Conservation (phyloP, 2,797 vertebrate genomes). For the Anguilla anguilla region DNA sequence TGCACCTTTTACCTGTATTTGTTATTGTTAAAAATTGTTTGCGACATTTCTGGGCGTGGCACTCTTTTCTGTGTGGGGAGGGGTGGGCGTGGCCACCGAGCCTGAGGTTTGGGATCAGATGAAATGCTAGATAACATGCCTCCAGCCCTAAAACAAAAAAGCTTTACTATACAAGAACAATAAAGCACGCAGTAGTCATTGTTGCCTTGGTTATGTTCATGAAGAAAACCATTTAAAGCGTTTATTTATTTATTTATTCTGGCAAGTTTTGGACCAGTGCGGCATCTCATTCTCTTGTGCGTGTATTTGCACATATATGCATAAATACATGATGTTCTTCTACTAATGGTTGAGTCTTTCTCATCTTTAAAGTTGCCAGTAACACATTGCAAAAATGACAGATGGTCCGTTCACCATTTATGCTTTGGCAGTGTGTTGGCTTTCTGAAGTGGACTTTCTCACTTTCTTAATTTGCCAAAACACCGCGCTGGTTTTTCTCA, state of each 20-base stretch:
- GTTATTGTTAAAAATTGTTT: no score
- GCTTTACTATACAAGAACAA: neutral
- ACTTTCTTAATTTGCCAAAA: conserved; percentile 51
- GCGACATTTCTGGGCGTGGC: no score
- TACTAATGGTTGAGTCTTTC: conserved; percentile 58
- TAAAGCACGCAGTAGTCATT: conserved; percentile 40
- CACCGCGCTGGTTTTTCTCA: conserved; percentile 47
- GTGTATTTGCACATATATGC: conserved; percentile 38
- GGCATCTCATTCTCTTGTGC: conserved; percentile 28
- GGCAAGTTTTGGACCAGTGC: conserved; percentile 20
- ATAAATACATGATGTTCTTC: conserved; percentile 47
- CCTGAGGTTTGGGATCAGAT: conserved; percentile 1
- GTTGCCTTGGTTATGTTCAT: conserved; percentile 56
- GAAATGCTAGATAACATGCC: conserved; percentile 21
- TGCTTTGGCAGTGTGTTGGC: conserved; percentile 60
- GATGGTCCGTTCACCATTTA: conserved; percentile 67
- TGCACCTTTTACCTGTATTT: no score
- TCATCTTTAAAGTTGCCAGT: conserved; percentile 41
- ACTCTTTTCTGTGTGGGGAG: no score
- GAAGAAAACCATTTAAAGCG: conserved; percentile 29
- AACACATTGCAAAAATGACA: conserved; percentile 53
- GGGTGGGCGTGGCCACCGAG: no score
- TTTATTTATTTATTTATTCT: conserved; percentile 42
- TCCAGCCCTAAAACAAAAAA: conserved; percentile 4
- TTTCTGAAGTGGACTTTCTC: conserved; percentile 54